Base-by-base conservation (phyloP, 2,797 vertebrate genomes). In the Odontamblyopus lacepedii region DNA sequence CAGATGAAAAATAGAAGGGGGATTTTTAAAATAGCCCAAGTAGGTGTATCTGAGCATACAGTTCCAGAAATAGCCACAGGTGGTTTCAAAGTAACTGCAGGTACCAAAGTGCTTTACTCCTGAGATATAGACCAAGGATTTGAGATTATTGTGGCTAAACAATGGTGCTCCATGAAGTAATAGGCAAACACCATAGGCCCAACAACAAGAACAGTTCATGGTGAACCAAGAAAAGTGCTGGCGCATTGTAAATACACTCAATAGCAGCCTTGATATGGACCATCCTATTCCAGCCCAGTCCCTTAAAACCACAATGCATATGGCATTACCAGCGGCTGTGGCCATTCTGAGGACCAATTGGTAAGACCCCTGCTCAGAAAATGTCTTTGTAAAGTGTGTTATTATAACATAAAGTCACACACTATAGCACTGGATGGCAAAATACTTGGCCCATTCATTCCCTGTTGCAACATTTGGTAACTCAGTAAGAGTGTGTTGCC, bases 21-120 rank as follows among this genome's bases (percentile, higher is more conserved):
- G 5, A 29, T 16, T 29, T 30, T 15, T 60, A 30, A 15, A 30
- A 26, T 38, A 60, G 16, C 15, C 11, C 32, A 19, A 1, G 6
- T 19, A 4, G 16, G 29, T 35, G 55, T 26, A 67, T 74, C 59
- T 35, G 70, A 77, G 75, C 73, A 69, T 76, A 73, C 69, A 77
- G 75, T 62, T 80, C 78, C 55, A 74, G 32, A 56, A 61, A 80
- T 72, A 85, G 78, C 76, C 68, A 74, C 74, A 73, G 59, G 80
- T 70, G 78, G 77, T 81, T 78, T 67, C 73, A 83, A 82, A 80
- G 69, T 78, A 85, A 73, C 76, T 79, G 78, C 75, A 83, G 83
- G 83, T 82, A 83, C 83, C 87, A 88, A 84, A 90, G 86, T 88
- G 87, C 85, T 76, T 85, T 84, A 73, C 86, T 92, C 91, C 90